Conservation (phyloP, 2,113 vertebrate species). For the Nematolebias whitei region DNA sequence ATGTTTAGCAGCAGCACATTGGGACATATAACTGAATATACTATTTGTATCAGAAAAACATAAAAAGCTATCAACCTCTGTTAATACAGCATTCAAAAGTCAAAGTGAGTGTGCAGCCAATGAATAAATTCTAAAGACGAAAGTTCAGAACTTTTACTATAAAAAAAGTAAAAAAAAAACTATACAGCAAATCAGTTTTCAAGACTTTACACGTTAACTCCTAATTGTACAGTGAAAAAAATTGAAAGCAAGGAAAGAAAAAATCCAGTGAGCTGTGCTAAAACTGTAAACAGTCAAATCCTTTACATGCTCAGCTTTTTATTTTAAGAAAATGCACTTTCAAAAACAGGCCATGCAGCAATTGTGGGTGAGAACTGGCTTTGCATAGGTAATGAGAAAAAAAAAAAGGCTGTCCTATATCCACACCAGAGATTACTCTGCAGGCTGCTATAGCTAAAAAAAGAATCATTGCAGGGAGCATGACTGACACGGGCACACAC, state of each 20-base stretch:
- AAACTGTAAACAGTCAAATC: not conserved
- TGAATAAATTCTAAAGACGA: too few species aligned
- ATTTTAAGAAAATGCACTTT: conserved; percentile 35
- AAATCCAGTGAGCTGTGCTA: not conserved
- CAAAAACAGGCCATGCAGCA: conserved; percentile 45
- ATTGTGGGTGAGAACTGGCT: conserved; percentile 60
- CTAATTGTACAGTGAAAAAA: not conserved
- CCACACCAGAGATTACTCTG: conserved; percentile 71
- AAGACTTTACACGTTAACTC: not conserved
- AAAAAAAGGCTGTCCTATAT: conserved; percentile 73
- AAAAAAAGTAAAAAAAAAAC: not conserved
- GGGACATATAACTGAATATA: too few species aligned
- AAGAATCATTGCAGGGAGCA: conserved; percentile 70
- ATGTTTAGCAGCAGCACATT: too few species aligned
- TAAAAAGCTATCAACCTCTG: too few species aligned
- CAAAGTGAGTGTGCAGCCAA: too few species aligned
- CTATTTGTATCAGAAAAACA: not conserved
- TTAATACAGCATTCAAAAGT: too few species aligned
- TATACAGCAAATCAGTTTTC: not conserved
- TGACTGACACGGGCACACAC: conserved; percentile 59
- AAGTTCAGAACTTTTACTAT: too few species aligned
- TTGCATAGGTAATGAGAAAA: conserved; percentile 70
- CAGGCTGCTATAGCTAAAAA: conserved; percentile 73
- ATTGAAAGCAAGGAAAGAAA: not conserved
- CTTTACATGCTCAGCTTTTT: conserved; percentile 26